Conservation (phyloP, 2,888 invertebrate genomes). For the Lordiphosa andalusiaca region DNA sequence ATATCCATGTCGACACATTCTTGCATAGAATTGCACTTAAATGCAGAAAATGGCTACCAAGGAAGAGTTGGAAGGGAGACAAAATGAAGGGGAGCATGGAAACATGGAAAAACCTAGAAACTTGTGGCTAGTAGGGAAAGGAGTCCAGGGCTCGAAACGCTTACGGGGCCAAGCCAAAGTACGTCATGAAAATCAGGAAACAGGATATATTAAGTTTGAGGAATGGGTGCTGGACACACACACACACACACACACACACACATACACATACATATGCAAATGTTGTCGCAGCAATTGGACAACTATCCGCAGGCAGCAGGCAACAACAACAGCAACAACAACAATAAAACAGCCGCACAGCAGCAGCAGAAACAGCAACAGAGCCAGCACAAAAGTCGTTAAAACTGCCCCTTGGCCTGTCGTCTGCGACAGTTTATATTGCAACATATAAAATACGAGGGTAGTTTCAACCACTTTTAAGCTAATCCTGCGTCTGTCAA, state of each 20-base stretch:
- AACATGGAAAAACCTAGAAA: constrained; percentile 42
- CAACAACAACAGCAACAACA: constrained; percentile 45
- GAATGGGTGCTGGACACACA: constrained; percentile 59
- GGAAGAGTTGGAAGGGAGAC: constrained; percentile 6
- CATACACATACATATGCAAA: constrained; percentile 52
- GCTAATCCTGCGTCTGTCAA: too few species aligned
- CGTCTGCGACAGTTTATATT: constrained; percentile 71
- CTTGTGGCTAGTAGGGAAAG: constrained; percentile 46
- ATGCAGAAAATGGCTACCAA: constrained; percentile 69
- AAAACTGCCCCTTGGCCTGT: constrained; percentile 65
- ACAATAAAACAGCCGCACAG: constrained; percentile 38
- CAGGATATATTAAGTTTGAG: constrained; percentile 73
- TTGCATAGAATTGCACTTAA: constrained; percentile 73
- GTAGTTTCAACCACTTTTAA: constrained; percentile 7
- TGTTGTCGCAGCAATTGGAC: constrained; percentile 60
- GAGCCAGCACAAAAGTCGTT: constrained; percentile 44
- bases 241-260: constrained; percentile 18
- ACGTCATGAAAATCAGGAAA: constrained; percentile 74
- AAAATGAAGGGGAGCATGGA: constrained; percentile 5
- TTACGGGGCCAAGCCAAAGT: constrained; percentile 55
- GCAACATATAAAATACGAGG: constrained; percentile 67
- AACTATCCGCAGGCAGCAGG: constrained; percentile 40
- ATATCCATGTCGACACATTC: constrained; percentile 72
- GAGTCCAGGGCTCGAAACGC: constrained; percentile 25
- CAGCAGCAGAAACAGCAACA: constrained; percentile 24